Evolutionary conservation across 2,113 vertebrate species (phyloP), one percentile per base, ranked within the genome.

Genomic region (Mormoops blainvillei): DNA sequence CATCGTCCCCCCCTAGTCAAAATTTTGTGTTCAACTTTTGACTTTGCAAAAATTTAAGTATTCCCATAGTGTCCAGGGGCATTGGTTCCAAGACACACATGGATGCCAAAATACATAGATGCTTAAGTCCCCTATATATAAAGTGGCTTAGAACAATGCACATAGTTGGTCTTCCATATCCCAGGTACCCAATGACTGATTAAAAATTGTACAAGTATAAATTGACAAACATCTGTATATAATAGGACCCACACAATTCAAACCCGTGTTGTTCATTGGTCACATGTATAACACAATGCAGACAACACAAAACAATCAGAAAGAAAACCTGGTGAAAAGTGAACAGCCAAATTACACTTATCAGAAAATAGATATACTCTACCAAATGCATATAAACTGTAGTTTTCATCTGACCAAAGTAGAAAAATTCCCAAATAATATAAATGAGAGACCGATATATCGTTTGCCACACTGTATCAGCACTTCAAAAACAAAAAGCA

Each of bases 361-460:
- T 28, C 41, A 58, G 63, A 50, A 97, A 71, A 87, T 15, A 33
- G 16, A 87, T 70, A 90, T n/a, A 38, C n/a, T 52, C 20, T 31
- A 2, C 87, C 38, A 94, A 43, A 86, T 94, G 67, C 10, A 16
- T 50, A 22, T 86, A 28, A 71, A 45, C 18, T 96, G 41, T 86
- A 94, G 94, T 92, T 94, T 74, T 33, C 22, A 76, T 41, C 3
- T 70, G 26, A 68, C 26, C 61, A 80, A 86, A 97, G 95, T 22
- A 74, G 54, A 88, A 97, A 84, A 67, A 89, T 71, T 28, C 7
- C 9, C 19, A 68, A 90, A 82, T 73, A 76, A 81, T 16, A 56
- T 92, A 96, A 86, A 78, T 81, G 80, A 93, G 71, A 85, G 38
- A 71, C 7, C 71, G 65, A 45, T 81, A 94, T 91, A 61, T 76